Percentiles rank a stretch among this genome's conserved stretches.
Evolutionary conservation across 2,888 invertebrate species (phyloP).

Genomic region (Ariolimax columbianus): DNA sequence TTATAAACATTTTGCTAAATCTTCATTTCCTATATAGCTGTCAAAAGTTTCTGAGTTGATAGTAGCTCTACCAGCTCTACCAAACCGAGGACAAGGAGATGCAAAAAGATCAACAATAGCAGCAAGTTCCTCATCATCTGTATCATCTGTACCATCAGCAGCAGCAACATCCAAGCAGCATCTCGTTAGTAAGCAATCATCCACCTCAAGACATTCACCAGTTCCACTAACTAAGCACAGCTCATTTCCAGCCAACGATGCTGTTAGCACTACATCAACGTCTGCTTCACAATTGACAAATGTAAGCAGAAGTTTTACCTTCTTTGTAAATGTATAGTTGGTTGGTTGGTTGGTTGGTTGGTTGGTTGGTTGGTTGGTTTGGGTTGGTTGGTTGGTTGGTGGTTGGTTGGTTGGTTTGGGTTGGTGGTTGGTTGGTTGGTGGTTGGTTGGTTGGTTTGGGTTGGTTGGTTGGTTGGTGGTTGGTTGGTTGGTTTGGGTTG

Average conservation of each 20-base stretch:
- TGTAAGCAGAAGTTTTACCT: not conserved
- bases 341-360: too few relatives aligned
- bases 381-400: too few relatives aligned
- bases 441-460: too few relatives aligned
- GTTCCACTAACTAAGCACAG: slow-evolving; percentile 26
- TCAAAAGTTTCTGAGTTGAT: slow-evolving; percentile 24
- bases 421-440: too few relatives aligned
- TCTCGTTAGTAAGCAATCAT: not conserved
- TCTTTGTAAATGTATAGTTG: not conserved
- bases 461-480: too few relatives aligned
- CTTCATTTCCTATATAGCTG: slow-evolving; percentile 13
- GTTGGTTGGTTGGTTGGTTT: too few relatives aligned
- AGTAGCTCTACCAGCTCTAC: slow-evolving; percentile 12
- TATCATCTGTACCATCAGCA: not conserved
- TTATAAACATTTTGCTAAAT: not conserved
- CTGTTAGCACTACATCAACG: not conserved
- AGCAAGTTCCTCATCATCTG: slow-evolving; percentile 10
- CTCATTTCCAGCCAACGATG: slow-evolving; percentile 17
- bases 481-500: too few relatives aligned
- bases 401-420: too few relatives aligned
- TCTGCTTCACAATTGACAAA: not conserved
- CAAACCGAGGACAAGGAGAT: not conserved
- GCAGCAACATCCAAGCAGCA: slow-evolving; percentile 15
- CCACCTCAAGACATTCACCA: slow-evolving; percentile 18
- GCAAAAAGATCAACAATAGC: slow-evolving; percentile 24